These are phyloP conservation scores for Callaeas wilsoni DNA, from an alignment of 2,113 vertebrate genomes.

Conservation along the genomic window DNA sequence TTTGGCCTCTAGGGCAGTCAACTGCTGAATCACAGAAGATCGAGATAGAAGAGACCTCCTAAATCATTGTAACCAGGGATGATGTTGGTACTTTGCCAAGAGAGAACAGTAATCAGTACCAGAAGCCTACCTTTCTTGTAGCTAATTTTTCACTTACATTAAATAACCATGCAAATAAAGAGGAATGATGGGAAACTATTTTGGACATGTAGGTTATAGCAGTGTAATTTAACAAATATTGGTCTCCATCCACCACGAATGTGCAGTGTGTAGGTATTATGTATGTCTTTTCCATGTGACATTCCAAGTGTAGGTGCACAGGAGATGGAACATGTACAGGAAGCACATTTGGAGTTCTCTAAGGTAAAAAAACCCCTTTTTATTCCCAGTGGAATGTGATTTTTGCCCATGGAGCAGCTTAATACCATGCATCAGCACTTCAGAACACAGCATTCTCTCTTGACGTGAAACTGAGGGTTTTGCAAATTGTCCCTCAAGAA, in stretches of 20 bases:
- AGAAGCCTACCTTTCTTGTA: neutral
- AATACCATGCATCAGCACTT: neutral
- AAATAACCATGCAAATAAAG: neutral
- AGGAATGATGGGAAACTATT: neutral
- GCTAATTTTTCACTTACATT: neutral
- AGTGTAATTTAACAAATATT: neutral
- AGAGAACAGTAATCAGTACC: neutral
- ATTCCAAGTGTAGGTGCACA: neutral
- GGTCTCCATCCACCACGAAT: neutral
- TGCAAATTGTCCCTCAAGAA: neutral
- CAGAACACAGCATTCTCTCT: neutral
- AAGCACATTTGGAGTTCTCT: neutral
- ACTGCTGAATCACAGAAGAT: neutral
- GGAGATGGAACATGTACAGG: neutral
- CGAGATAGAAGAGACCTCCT: neutral
- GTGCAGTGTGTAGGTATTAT: neutral
- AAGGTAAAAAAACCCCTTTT: neutral
- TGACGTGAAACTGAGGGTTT: neutral
- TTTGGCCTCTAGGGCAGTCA: neutral
- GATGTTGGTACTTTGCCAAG: neutral
- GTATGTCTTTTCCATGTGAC: neutral
- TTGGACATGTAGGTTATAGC: neutral
- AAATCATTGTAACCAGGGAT: neutral
- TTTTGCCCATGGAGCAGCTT: neutral
- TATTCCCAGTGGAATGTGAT: neutral